A percentile compares a stretch with the other conserved stretches of the same genome.
phyloP scores from a whole-genome alignment of 30 jellyfish, hydroid and myxozoan species.

The Cassiopea andromeda region DNA sequence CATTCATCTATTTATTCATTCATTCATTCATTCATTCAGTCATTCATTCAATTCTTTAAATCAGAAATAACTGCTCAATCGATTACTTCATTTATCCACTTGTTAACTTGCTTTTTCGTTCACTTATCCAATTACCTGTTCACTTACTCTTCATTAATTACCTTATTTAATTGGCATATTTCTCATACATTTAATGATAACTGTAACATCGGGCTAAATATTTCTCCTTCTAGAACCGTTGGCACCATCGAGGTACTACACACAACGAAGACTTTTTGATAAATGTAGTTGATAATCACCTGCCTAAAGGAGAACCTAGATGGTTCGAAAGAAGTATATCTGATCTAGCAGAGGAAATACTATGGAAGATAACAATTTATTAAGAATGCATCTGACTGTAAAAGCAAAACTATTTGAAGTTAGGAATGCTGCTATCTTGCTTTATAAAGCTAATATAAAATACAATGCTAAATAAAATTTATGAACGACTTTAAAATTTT shows the following conservation, averaged over 20 bases:
- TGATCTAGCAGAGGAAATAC: not conserved
- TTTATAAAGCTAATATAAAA: too few species aligned
- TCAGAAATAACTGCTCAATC: not conserved
- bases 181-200: not conserved
- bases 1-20: not conserved
- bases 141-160: not conserved
- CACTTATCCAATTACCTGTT: not conserved
- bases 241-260: slow-evolving; percentile 35
- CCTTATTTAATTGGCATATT: not conserved
- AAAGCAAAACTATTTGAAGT: too few species aligned
- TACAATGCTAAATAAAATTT: too few species aligned
- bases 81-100: not conserved
- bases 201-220: not conserved
- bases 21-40: not conserved
- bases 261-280: slow-evolving; percentile 1
- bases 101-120: not conserved
- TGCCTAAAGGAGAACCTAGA: not conserved
- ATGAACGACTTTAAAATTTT: too few species aligned
- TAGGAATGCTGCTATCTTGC: too few species aligned
- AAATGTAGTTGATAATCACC: not conserved
- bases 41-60: not conserved
- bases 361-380: too few species aligned
- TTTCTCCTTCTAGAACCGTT: slow-evolving; percentile 14
- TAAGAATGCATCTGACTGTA: too few species aligned
- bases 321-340: not conserved